Evolutionary conservation across 2,888 invertebrate species (phyloP), one percentile per base, ranked within the genome.

Genomic region (Erebia aethiops): DNA sequence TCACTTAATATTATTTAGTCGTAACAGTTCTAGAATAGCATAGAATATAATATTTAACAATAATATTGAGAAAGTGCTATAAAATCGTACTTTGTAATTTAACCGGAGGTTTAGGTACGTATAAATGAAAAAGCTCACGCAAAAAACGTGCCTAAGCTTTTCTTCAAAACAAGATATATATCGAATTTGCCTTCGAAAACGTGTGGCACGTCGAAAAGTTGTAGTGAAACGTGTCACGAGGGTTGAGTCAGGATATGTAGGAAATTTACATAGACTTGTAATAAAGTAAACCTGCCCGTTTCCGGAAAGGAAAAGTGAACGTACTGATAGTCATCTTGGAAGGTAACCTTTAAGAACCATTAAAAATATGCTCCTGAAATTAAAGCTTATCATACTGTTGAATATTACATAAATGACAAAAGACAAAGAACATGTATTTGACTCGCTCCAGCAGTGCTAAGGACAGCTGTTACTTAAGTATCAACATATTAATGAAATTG

Each of bases 171-270:
- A 61, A 61, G 51, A 63, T 57, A 66, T 7, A 63, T 57, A 66
- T 83, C 81, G 83, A 87, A 82, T 86, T 80, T 79, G 81, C 81
- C 81, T 78, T 82, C 75, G 79, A 81, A 79, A 83, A 84, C 82
- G 85, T 83, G 85, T 79, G 82, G 85, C 85, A 82, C 85, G 81
- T 84, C 82, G 76, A 74, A 80, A 87, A 87, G 83, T 87, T 86
- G 72, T 75, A 76, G 75, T 73, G 79, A 80, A 81, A 87, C 85
- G 84, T 84, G 84, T 84, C 81, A 81, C 78, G 82, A 83, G 86
- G 35, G 35, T 35, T 35, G 35, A 84, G 80, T 83, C 82, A 82
- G 85, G 82, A 81, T 35, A 35, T 80, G 80, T 80, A 77, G 71
- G 72, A 77, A 81, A 86, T 80, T 87, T 84, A 82, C 79, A 82